Conservation (phyloP, 2,113 vertebrate genomes). For the Rallus limicola region DNA sequence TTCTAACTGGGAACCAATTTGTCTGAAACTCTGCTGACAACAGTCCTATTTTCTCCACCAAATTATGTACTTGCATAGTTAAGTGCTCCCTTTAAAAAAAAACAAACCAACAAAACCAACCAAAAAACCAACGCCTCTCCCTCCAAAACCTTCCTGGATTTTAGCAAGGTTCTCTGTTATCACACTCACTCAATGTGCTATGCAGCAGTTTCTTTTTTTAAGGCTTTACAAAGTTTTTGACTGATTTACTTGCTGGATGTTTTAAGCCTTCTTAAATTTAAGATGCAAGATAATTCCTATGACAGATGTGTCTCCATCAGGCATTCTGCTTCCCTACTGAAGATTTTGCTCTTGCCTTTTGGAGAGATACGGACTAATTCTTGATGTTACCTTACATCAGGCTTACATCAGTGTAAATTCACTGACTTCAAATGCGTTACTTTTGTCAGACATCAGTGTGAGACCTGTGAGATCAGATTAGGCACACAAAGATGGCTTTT, state of each 20-base stretch:
- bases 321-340: not conserved
- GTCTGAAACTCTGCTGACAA: conserved; percentile 55
- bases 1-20: conserved; percentile 53
- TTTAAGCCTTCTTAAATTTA: not conserved
- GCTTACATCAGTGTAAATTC: not conserved
- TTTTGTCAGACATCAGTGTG: not conserved
- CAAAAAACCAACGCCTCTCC: too few species aligned
- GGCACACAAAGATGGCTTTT: not conserved
- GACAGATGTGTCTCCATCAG: not conserved
- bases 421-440: accelerated
- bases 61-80: conserved; percentile 5
- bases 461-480: not conserved
- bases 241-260: not conserved
- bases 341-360: not conserved
- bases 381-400: not conserved
- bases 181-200: not conserved
- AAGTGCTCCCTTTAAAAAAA: not conserved
- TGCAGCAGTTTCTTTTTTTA: not conserved
- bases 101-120: not conserved
- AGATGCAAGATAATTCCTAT: not conserved
- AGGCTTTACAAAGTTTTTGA: not conserved
- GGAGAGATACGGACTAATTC: not conserved
- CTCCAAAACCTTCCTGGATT: not conserved
- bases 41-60: conserved; percentile 37
- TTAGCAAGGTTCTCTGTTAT: not conserved